Base-by-base conservation (phyloP, 1,140 invertebrate genomes). In the Paralvinella palmiformis region DNA sequence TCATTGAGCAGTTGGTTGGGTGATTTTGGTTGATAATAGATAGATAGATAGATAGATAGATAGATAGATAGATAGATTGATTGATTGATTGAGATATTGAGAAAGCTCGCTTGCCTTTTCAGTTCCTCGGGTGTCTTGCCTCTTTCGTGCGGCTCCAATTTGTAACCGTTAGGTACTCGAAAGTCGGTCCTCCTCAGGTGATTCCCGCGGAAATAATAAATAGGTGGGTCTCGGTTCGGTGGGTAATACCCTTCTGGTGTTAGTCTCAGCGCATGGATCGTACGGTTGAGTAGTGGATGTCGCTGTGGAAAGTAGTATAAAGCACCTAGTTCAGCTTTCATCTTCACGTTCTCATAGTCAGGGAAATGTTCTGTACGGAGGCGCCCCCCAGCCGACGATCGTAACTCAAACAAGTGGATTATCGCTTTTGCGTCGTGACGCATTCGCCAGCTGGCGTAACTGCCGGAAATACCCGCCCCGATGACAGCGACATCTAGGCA, bases 251-350 rank as follows among this genome's bases (percentile, higher is more conserved):
- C 52, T 6, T 31, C n/a, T 15, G 50, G 33, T 35, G 33, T 24
- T 15, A 63, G 53, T 27, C 37, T 32, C 62, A 63, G 62, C 33
- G 32, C 52, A 55, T 36, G 50, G 48, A 63, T 55, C 48, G 53
- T 36, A 17, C 22, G 29, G 37, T 56, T 55, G n/a, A 63, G 50
- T 13, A 57, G 50, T 0, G 33, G 53, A 36, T 63, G 62, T 24
- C 37, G 50, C 58, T 60, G 58, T 32, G 41, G 35, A 45, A 60
- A 7, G 37, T 60, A 60, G 35, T 41, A 45, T 32, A 44, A 24
- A 41, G 58, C 58, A 24, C 58, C 58, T 41, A 60, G 41, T 45
- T 60, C 58, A 32, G 41, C 41, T 27, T 60, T 60, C n/a, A n/a
- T n/a, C n/a, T n/a, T n/a, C n/a, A n/a, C n/a, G n/a, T n/a, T n/a